Evolutionary conservation across 2,888 invertebrate genomes (phyloP).

Genomic region (Ypsolopha scabrella): DNA sequence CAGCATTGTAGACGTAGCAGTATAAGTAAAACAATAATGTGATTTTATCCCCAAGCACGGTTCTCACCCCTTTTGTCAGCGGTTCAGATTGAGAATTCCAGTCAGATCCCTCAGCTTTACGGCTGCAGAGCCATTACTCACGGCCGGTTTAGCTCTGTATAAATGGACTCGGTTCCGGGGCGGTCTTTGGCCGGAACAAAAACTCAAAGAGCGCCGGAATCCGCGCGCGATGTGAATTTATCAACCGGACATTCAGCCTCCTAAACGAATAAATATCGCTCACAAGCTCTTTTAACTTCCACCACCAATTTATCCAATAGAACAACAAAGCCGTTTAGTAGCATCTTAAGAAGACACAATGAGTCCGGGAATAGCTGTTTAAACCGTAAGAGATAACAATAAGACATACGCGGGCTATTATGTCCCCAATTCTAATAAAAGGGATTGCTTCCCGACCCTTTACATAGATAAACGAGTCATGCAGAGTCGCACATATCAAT

Average conservation of each 20-base stretch:
- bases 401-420: constrained; percentile 52
- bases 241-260: constrained; percentile 12
- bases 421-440: constrained; percentile 54
- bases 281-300: background rate
- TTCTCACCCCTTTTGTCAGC: constrained; percentile 1
- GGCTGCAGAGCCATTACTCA: constrained; percentile 26
- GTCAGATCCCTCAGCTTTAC: constrained; percentile 14
- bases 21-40: background rate
- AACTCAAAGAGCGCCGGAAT: constrained; percentile 21
- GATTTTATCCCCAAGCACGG: background rate
- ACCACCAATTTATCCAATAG: background rate
- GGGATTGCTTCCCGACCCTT: constrained; percentile 56
- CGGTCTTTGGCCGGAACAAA: constrained; percentile 30
- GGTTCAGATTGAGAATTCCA: constrained; percentile 13
- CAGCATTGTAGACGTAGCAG: no score
- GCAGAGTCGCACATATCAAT: constrained; percentile 58
- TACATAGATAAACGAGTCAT: constrained; percentile 58
- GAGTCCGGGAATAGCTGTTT: constrained; percentile 36
- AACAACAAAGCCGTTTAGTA: constrained; percentile 17
- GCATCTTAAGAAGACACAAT: constrained; percentile 31
- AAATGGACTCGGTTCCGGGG: constrained; percentile 31
- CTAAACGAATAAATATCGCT: constrained; percentile 1
- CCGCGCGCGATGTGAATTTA: constrained; percentile 15
- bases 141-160: constrained; percentile 31
- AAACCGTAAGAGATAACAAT: constrained; percentile 44